These are phyloP conservation scores for Agrochola lota DNA, from an alignment of 2,888 invertebrate genomes.

Conservation along the genomic window DNA sequence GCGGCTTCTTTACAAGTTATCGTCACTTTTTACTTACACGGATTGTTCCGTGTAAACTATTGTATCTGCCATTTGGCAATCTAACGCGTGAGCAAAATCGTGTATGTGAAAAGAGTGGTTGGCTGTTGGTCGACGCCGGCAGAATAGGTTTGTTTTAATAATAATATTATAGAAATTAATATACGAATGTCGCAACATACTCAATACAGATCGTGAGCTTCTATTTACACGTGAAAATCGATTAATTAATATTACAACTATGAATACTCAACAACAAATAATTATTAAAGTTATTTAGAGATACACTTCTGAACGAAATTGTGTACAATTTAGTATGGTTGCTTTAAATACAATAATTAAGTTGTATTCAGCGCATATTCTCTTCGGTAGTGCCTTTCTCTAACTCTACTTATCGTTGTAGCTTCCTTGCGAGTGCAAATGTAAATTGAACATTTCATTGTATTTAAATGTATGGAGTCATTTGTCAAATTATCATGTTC, in stretches of 20 bases:
- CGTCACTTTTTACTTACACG: conserved; percentile 2
- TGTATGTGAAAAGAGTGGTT: background rate
- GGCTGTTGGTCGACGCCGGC: conserved; percentile 4
- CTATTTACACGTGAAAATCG: conserved; percentile 28
- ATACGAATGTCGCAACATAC: conserved; percentile 64
- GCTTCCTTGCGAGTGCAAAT: conserved; percentile 56
- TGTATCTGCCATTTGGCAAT: background rate
- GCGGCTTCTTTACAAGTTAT: conserved; percentile 23
- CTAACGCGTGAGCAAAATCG: background rate
- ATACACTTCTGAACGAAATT: conserved; percentile 6
- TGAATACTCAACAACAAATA: conserved; percentile 50
- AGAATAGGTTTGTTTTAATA: conserved; percentile 23
- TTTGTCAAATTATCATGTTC: conserved; percentile 45
- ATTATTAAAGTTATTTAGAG: conserved; percentile 2
- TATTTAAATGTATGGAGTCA: conserved; percentile 40
- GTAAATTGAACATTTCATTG: conserved; percentile 22
- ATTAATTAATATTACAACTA: conserved; percentile 29
- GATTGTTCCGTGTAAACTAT: background rate
- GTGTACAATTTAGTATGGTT: conserved; percentile 38
- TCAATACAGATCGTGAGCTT: conserved; percentile 32
- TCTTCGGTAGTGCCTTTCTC: conserved; percentile 82
- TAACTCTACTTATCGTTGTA: conserved; percentile 54
- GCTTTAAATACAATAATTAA: conserved; percentile 15
- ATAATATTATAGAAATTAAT: conserved; percentile 31
- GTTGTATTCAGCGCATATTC: conserved; percentile 63